Base-by-base conservation (phyloP, 1,140 invertebrate genomes). In the Bactericera cockerelli region DNA sequence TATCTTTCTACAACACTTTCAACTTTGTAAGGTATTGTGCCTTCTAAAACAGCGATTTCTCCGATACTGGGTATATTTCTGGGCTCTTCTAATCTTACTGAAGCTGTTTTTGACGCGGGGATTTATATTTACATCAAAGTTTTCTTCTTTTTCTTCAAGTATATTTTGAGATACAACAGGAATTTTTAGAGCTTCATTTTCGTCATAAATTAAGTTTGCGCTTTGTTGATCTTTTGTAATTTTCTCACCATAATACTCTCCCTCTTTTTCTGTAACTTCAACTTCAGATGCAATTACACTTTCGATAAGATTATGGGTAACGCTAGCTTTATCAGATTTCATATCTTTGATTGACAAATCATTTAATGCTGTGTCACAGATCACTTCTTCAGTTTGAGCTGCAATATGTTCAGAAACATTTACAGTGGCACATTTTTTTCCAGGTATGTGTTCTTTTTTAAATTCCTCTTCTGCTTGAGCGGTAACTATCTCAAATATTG, bases 201-300 rank as follows among this genome's bases (percentile, higher is more conserved):
- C 70, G 59, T 70, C 66, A 21, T 73, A 22, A 11, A 38, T 39
- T 53, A 68, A 42, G 39, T 70, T 65, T 2, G 72, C 72, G 74
- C 71, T n/a, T 72, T 72, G 14, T 63, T 55, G 28, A n/a, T 73
- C 63, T 2, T 67, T 70, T 65, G 74, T 70, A 25, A 42, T 36
- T 62, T 63, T 21, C 57, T 55, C 38, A 68, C 63, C 8, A 55
- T 21, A 56, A 13, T 31, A 31, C 19, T 59, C 66, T 67, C 59
- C 59, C 68, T 74, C 74, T 62, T 67, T 69, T 63, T 74, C 72
- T 63, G 67, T 66, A 14, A 69, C 54, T 11, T 64, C 57, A 22
- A 64, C 59, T 64, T 65, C 64, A 57, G 63, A 60, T 54, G 65
- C 61, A 33, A 67, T 64, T 26, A 72, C 26, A 58, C 66, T 66